Percentiles rank a stretch among this genome's conserved stretches.
These are phyloP conservation scores for Silurus asotus DNA, from an alignment of 2,113 vertebrate species.

Conservation along the genomic window DNA sequence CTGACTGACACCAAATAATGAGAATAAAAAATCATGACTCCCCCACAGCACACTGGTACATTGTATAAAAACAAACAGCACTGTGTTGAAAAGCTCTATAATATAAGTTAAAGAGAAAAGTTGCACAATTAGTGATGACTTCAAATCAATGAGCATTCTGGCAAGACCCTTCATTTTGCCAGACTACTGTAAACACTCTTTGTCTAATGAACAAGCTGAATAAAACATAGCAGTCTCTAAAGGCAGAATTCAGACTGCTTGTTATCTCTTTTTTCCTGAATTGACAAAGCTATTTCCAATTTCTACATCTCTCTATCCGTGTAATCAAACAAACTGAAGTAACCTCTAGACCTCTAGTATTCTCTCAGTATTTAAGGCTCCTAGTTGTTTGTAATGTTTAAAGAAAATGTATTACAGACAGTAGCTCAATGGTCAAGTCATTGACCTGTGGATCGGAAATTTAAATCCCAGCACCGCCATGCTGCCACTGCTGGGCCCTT, in stretches of 20 bases:
- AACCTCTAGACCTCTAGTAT: no score
- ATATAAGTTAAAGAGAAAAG: background rate
- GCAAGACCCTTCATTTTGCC: background rate
- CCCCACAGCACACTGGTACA: background rate
- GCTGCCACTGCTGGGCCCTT: no score
- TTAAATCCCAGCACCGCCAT: no score
- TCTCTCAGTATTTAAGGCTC: background rate
- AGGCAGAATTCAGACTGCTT: background rate
- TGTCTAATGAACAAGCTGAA: background rate
- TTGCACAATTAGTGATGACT: background rate
- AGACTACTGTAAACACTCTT: background rate
- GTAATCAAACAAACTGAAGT: no score
- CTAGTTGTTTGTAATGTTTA: background rate
- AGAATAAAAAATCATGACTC: background rate
- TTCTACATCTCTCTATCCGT: background rate
- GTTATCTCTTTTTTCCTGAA: background rate
- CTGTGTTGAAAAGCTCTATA: background rate
- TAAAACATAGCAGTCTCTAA: background rate
- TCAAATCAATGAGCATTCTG: background rate
- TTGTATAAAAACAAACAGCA: background rate
- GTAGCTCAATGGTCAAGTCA: no score
- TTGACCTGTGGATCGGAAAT: no score
- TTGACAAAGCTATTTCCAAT: background rate
- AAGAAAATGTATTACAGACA: background rate
- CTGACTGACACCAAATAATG: background rate